These are phyloP conservation scores for Montipora sp. DNA, from an alignment of 64 coral and sea anemone genomes.

Conservation along the genomic window DNA sequence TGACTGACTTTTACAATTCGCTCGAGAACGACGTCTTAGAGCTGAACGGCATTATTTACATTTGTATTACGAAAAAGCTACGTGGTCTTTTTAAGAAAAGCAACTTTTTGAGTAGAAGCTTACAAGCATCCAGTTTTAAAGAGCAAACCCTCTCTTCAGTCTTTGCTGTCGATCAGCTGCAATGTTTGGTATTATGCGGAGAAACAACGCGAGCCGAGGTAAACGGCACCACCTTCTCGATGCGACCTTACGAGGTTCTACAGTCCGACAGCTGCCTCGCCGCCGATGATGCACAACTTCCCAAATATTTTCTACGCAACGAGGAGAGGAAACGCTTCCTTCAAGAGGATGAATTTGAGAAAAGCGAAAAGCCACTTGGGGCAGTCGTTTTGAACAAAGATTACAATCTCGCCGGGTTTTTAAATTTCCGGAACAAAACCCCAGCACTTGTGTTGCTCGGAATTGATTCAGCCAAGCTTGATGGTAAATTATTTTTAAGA, in stretches of 20 bases:
- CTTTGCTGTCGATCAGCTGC: not conserved
- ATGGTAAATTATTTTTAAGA: not conserved
- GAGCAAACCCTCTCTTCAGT: not conserved
- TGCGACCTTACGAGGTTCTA: not conserved
- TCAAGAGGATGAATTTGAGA: not conserved
- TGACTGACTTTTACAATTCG: not conserved
- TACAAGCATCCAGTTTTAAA: not conserved
- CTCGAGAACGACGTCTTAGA: conserved; percentile 7
- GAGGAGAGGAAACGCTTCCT: not conserved
- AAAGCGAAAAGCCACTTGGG: not conserved
- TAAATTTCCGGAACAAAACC: not conserved
- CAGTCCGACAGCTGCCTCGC: not conserved
- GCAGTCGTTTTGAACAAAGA: not conserved
- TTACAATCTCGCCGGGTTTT: not conserved
- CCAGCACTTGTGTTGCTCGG: not conserved
- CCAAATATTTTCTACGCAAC: not conserved
- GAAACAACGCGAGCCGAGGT: not conserved
- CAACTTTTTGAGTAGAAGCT: not conserved
- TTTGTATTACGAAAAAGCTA: not conserved
- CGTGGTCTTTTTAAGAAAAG: not conserved
- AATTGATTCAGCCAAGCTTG: not conserved
- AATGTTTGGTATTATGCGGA: not conserved
- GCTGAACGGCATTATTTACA: not conserved
- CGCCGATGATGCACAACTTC: no score
- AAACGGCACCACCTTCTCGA: not conserved